These are phyloP conservation scores for Scaptomyza montana DNA, from an alignment of 1,140 invertebrate species.

Conservation along the genomic window DNA sequence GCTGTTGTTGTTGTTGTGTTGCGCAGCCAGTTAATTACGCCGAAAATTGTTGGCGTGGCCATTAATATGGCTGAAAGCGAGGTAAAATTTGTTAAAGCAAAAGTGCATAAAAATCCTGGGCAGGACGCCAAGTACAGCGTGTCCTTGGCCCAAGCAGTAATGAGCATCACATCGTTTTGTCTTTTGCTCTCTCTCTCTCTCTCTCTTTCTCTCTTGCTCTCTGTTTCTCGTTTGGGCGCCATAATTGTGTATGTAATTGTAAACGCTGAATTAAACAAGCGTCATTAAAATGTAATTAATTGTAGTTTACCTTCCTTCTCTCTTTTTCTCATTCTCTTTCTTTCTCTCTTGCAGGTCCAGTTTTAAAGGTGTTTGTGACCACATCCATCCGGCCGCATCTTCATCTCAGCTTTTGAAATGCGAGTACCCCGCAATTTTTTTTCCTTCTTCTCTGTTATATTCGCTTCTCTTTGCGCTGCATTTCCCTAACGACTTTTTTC, in stretches of 20 bases:
- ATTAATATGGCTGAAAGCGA: slow-evolving; percentile 61
- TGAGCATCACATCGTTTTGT: slow-evolving; percentile 50
- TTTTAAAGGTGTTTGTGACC: slow-evolving; percentile 55
- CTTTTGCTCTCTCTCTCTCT: not conserved
- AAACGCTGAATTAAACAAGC: slow-evolving; percentile 83
- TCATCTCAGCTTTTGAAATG: slow-evolving; percentile 57
- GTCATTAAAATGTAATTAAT: slow-evolving; percentile 83
- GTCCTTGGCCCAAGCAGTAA: slow-evolving; percentile 53
- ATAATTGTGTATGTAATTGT: slow-evolving; percentile 83
- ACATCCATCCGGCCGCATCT: slow-evolving; percentile 25
- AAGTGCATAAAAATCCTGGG: slow-evolving; percentile 69
- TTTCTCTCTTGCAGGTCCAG: slow-evolving; percentile 23
- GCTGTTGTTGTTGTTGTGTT: slow-evolving; percentile 14
- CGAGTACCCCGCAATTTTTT: slow-evolving; percentile 22
- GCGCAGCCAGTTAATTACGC: slow-evolving; percentile 65
- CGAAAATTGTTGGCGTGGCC: slow-evolving; percentile 48
- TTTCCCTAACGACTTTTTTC: slow-evolving; percentile 35
- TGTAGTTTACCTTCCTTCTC: slow-evolving; percentile 80
- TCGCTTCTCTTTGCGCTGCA: slow-evolving; percentile 6
- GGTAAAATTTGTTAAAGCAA: slow-evolving; percentile 70
- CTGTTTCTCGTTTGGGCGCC: slow-evolving; percentile 25
- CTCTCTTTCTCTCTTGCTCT: slow-evolving; percentile 12
- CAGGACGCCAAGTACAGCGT: slow-evolving; percentile 31
- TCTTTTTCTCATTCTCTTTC: too few relatives aligned
- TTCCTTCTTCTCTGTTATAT: not conserved